Percentiles rank a stretch among this genome's conserved stretches.
Conservation (phyloP, 2,797 vertebrate genomes). For the Garrulus glandarius region DNA sequence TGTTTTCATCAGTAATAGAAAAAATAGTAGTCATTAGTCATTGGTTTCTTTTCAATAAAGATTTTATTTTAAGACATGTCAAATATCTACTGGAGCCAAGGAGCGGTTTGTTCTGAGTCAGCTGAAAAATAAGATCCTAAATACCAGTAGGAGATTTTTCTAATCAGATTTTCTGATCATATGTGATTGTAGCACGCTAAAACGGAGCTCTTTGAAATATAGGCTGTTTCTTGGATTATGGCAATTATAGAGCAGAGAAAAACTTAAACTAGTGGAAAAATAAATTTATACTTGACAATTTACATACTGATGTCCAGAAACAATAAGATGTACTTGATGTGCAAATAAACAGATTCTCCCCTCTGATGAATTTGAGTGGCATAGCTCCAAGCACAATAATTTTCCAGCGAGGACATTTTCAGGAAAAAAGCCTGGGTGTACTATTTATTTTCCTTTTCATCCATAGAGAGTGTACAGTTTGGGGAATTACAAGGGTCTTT, state of each 20-base stretch:
- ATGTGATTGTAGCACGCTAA: not conserved
- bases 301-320: constrained; percentile 27
- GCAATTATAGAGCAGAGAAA: not conserved
- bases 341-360: constrained; percentile 45
- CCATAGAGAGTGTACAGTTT: not conserved
- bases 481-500: not conserved
- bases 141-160: not conserved
- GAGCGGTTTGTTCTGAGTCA: not conserved
- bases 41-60: not conserved
- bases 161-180: not conserved
- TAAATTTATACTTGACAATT: constrained; percentile 18
- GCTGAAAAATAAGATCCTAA: not conserved
- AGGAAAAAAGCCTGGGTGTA: not conserved
- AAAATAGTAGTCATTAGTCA: not conserved
- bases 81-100: not conserved
- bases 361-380: not conserved
- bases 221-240: not conserved
- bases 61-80: constrained; percentile 3
- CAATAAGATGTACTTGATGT: constrained; percentile 18
- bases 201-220: not conserved
- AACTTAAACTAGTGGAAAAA: constrained; percentile 8
- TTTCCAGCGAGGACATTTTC: not conserved
- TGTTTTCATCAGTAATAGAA: not conserved
- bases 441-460: constrained; percentile 2
- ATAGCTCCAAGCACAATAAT: not conserved